Base-by-base conservation (phyloP, 2,797 vertebrate genomes). In the Bovichtus diacanthus region DNA sequence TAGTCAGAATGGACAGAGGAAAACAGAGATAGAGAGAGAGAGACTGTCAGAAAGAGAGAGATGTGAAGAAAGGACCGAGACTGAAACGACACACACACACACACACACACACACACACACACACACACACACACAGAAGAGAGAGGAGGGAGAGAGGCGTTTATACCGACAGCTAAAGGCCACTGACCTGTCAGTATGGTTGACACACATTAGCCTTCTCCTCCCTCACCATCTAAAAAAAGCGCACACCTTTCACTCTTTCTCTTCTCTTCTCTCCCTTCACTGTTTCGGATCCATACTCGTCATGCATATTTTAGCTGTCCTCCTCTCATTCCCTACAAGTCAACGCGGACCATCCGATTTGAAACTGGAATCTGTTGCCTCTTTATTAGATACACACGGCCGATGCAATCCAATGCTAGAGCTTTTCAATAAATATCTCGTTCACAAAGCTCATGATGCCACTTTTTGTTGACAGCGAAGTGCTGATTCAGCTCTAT, bases 181-280 rank as follows among this genome's bases (percentile, higher is more conserved):
- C 68, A 69, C 65, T 54, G 59, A 79, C 55, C 84, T 68, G 72
- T 72, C 80, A 74, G 58, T 23, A 12, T 58, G 68, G 39, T 63
- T 73, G 68, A 76, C 76, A 86, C 72, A 66, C 59, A 73, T 84
- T 84, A 46, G 54, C 51, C 44, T 56, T 38, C 64, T 46, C 56
- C 27, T 58, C 50, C 62, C 23, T 58, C 36, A 64, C 54, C 55
- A 70, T 49, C 34, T 38, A 10, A 38, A 53, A n/a, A 25, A 55
- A 21, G 50, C 7, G 0, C 55, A 43, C 43, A 55, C 34, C 21
- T 74, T 39, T 59, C 25, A 49, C 13, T 38, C 13, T 25, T 39
- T 46, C 27, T 46, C 55, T 50, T 31, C 54, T 74, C 16, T 34
- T 58, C 27, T 51, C 66, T 49, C 16, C 41, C 58, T 23, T 66